Conservation (phyloP, 1,140 invertebrate species). For the Telenomus remus region DNA sequence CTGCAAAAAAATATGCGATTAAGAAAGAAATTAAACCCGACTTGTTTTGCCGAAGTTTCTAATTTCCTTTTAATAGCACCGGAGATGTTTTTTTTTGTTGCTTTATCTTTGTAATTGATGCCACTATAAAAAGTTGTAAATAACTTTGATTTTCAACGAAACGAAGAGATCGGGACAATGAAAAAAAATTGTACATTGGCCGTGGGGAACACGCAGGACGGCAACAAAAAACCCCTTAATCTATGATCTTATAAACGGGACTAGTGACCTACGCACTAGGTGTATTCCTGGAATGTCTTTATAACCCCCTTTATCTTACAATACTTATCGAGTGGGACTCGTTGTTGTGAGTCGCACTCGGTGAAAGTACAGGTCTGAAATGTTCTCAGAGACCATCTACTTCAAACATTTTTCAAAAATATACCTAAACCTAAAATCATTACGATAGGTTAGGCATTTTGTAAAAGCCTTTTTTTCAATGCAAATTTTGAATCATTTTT, state of each 20-base stretch:
- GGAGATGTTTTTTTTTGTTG: too few relatives aligned
- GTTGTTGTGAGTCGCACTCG: conserved; percentile 66
- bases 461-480: background rate
- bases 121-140: too few relatives aligned
- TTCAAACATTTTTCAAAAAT: conserved; percentile 24
- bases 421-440: background rate
- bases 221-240: background rate
- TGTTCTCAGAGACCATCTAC: conserved; percentile 12
- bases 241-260: conserved; percentile 28
- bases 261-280: conserved; percentile 65
- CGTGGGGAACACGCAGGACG: too few relatives aligned
- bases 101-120: too few relatives aligned
- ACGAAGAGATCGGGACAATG: too few relatives aligned
- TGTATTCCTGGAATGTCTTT: conserved; percentile 61
- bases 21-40: too few relatives aligned
- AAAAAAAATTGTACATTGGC: too few relatives aligned
- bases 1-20: background rate
- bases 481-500: too few relatives aligned
- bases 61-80: too few relatives aligned
- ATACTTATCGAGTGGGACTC: conserved; percentile 65
- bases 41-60: too few relatives aligned
- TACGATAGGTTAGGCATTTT: conserved; percentile 33
- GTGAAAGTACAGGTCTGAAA: conserved; percentile 65
- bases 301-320: conserved; percentile 65
- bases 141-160: too few relatives aligned